Base-by-base conservation (phyloP, 2,113 vertebrate species). In the Cnemophilus loriae region DNA sequence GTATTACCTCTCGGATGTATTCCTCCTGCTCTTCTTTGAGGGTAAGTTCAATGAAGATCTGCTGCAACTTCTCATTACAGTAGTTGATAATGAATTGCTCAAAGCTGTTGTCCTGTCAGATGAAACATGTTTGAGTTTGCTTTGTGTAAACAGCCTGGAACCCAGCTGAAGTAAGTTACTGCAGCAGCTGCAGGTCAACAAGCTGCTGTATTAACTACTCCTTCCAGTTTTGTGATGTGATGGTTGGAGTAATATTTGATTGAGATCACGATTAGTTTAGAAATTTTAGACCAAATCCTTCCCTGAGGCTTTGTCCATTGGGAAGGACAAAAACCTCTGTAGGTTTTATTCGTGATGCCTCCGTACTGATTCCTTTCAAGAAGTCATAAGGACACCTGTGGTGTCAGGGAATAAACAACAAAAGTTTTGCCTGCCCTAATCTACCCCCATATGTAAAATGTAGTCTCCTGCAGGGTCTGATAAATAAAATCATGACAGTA, bases 41-140 rank as follows among this genome's bases (percentile, higher is more conserved):
- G 18, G 99, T 99, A 18, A 99, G 98, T 92, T 99, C 99, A 47
- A 99, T 99, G 98, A 99, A 99, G 97, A 99, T 99, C 97, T 99
- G 99, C 95, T 99, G 99, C 86, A 99, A 95, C 95, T 99, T 99
- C 97, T 99, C 99, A 46, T 99, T 99, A 95, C 99, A 99, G 95
- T 99, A 99, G 97, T 99, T 99, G 97, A 99, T 99, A 95, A 99
- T 99, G 96, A 99, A 99, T 96, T 99, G 99, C 96, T 99, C 99
- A 91, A 99, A 99, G 97, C 99, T 99, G 98, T 99, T 99, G 92
- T 99, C 99, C 99, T 99, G 96, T 44, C 73, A 95, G 84, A 94
- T 27, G 89, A 96, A 90, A 77, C 52, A 90, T 3, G 39, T 69
- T 93, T 87, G 61, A 14, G 16, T 74, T 80, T 74, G 68, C 56